Conservation (phyloP, 2,797 vertebrate species). For the Danio aesculapii region DNA sequence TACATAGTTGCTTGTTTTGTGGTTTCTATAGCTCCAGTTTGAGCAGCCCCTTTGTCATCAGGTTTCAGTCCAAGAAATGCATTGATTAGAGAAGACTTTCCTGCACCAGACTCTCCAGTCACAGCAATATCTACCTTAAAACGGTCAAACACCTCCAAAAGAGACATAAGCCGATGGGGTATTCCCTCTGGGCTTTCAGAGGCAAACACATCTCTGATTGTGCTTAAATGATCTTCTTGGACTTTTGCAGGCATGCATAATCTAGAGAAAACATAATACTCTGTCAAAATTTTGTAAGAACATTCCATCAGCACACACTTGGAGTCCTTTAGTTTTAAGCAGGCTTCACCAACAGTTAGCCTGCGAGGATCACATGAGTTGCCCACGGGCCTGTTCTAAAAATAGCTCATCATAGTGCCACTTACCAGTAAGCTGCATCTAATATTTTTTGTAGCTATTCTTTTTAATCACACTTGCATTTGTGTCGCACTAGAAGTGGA, state of each 20-base stretch:
- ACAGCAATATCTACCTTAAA: slow-evolving; percentile 59
- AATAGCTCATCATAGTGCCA: too few species aligned
- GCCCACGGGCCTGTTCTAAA: too few species aligned
- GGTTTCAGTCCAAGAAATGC: slow-evolving; percentile 46
- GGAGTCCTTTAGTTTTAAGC: neutral
- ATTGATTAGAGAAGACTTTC: slow-evolving; percentile 63
- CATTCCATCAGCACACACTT: neutral
- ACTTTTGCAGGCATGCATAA: slow-evolving; percentile 45
- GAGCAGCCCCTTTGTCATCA: slow-evolving; percentile 50
- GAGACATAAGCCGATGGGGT: slow-evolving; percentile 17
- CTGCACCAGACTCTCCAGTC: slow-evolving; percentile 58
- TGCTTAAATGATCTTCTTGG: slow-evolving; percentile 39
- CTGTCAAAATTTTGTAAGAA: neutral
- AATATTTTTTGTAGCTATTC: too few species aligned
- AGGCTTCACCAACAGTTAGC: too few species aligned
- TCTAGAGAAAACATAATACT: slow-evolving; percentile 14
- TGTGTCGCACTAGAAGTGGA: too few species aligned
- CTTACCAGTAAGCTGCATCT: too few species aligned
- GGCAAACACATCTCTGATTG: slow-evolving; percentile 40
- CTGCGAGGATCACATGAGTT: too few species aligned
- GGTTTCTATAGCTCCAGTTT: slow-evolving; percentile 54
- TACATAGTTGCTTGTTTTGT: slow-evolving; percentile 48
- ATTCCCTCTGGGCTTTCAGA: slow-evolving; percentile 19
- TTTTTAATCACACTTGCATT: too few species aligned
- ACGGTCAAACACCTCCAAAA: slow-evolving; percentile 42